Conservation (phyloP, 1,140 invertebrate genomes). For the Sitobion miscanthi region DNA sequence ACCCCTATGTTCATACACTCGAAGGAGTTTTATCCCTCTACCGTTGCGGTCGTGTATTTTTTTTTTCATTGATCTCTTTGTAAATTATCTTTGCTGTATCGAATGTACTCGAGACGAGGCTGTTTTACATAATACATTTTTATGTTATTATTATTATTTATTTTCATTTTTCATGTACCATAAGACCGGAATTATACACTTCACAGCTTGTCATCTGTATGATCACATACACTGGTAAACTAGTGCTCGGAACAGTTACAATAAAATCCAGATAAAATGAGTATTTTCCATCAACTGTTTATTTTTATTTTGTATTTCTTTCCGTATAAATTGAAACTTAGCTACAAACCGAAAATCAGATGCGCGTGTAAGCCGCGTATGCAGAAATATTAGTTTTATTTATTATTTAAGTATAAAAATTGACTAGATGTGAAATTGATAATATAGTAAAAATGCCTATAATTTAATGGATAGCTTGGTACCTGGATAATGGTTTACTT, state of each 20-base stretch:
- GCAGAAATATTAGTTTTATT: not conserved
- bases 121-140: slow-evolving; percentile 20
- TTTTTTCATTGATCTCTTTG: slow-evolving; percentile 6
- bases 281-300: not conserved
- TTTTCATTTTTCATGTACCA: slow-evolving; percentile 21
- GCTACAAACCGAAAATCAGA: not conserved
- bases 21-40: not conserved
- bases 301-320: not conserved
- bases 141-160: slow-evolving; percentile 14
- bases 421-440: not conserved
- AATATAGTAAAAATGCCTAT: not conserved
- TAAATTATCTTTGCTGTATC: not conserved
- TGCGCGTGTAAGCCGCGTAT: too few species aligned
- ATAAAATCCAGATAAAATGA: not conserved
- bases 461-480: not conserved
- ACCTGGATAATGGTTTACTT: not conserved
- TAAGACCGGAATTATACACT: slow-evolving; percentile 16
- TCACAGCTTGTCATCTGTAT: not conserved
- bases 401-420: not conserved
- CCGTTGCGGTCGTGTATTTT: not conserved
- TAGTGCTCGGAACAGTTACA: not conserved
- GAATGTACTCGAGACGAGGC: slow-evolving; percentile 3
- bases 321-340: not conserved
- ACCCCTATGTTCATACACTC: slow-evolving; percentile 3
- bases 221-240: not conserved